Conservation (phyloP, 2,888 invertebrate species). For the Amblyjoppa fuscipennis region DNA sequence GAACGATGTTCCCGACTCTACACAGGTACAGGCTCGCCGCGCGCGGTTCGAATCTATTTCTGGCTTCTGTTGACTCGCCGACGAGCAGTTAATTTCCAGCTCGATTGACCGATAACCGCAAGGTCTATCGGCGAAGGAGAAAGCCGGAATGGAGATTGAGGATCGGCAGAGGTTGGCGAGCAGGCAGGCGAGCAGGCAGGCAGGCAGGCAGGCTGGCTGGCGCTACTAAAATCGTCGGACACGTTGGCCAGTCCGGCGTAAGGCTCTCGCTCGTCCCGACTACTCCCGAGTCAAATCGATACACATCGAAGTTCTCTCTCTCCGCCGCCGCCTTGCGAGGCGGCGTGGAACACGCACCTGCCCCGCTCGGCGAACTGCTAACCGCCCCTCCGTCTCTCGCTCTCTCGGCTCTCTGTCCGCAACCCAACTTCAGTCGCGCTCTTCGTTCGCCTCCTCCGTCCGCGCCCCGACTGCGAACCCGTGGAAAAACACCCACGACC, state of each 20-base stretch:
- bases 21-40: neutral
- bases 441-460: neutral
- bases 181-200: no score
- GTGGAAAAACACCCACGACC: neutral
- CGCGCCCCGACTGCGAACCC: neutral
- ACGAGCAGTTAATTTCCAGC: constrained; percentile 50
- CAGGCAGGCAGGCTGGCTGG: no score
- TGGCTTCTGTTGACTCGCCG: constrained; percentile 27
- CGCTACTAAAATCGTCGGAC: neutral
- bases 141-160: constrained; percentile 15
- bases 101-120: constrained; percentile 47
- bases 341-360: constrained; percentile 45
- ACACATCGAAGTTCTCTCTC: constrained; percentile 36
- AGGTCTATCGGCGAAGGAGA: constrained; percentile 14
- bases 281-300: constrained; percentile 54
- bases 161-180: neutral
- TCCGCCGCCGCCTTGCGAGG: neutral
- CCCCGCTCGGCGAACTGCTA: neutral
- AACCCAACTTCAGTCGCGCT: neutral
- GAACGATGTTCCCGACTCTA: neutral
- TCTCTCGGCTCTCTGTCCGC: neutral
- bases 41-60: constrained; percentile 20
- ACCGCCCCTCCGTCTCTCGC: constrained; percentile 7
- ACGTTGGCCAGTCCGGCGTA: neutral
- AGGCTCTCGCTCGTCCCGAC: constrained; percentile 39